Conservation (phyloP, 2,888 invertebrate species). For the Dryococelus australis region DNA sequence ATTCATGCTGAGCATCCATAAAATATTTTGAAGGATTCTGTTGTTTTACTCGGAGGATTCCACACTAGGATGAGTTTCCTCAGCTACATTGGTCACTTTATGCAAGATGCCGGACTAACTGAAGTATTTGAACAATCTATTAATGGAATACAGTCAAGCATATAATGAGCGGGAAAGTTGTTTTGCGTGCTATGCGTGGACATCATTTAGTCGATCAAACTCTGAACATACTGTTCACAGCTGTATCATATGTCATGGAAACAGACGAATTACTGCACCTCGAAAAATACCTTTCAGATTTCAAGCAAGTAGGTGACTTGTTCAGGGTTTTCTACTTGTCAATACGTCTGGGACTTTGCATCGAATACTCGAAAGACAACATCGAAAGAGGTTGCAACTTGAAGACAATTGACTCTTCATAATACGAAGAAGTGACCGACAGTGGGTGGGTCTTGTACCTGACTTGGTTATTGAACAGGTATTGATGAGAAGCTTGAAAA, state of each 20-base stretch:
- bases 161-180: too few relatives aligned
- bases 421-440: too few relatives aligned
- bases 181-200: conserved; percentile 18
- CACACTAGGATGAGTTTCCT: too few relatives aligned
- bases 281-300: not conserved
- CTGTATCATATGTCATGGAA: conserved; percentile 23
- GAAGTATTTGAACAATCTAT: too few relatives aligned
- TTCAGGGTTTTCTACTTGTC: not conserved
- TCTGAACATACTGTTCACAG: conserved; percentile 12
- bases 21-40: too few relatives aligned
- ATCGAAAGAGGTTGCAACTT: not conserved
- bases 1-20: too few relatives aligned
- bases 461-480: conserved; percentile 24
- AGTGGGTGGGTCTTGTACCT: not conserved
- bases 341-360: too few relatives aligned
- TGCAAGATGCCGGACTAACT: too few relatives aligned
- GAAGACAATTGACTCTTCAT: conserved; percentile 4
- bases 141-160: too few relatives aligned
- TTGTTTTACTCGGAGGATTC: too few relatives aligned
- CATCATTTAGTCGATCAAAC: too few relatives aligned
- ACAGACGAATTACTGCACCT: conserved; percentile 6
- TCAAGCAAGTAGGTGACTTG: conserved; percentile 21
- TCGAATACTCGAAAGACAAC: conserved; percentile 3
- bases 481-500: conserved; percentile 17
- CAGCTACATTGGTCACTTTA: too few relatives aligned